These are phyloP conservation scores for Oxygymnocypris stewartii DNA, from an alignment of 2,113 vertebrate genomes.

Conservation along the genomic window DNA sequence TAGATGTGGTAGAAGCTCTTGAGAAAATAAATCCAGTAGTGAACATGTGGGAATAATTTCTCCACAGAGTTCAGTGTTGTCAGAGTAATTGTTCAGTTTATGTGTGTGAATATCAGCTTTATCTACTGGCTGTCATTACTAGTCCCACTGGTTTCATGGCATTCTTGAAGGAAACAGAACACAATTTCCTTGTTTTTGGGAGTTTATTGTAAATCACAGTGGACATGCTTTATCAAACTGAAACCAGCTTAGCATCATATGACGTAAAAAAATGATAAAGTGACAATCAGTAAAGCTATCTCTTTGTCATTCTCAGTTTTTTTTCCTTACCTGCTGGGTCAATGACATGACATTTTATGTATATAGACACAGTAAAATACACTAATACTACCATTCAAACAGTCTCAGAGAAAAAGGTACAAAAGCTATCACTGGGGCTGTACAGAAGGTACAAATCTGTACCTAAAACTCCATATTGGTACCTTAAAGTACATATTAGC, in stretches of 20 bases:
- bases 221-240: background rate
- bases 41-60: conserved; percentile 6
- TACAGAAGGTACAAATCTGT: no score
- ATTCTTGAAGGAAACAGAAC: background rate
- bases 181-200: background rate
- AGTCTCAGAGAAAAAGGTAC: no score
- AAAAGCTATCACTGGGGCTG: no score
- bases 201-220: background rate
- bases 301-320: background rate
- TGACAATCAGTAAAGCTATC: background rate
- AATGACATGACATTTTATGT: no score
- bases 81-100: background rate
- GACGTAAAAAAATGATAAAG: background rate
- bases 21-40: background rate
- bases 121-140: background rate
- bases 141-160: conserved; percentile 2
- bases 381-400: no score
- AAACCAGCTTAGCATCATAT: background rate
- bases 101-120: background rate
- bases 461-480: no score
- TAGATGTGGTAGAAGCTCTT: background rate
- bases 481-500: no score
- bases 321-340: background rate
- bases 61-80: background rate
- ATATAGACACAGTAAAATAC: no score